Base-by-base conservation (phyloP, 2,797 vertebrate species). In the Syngnathus acus region DNA sequence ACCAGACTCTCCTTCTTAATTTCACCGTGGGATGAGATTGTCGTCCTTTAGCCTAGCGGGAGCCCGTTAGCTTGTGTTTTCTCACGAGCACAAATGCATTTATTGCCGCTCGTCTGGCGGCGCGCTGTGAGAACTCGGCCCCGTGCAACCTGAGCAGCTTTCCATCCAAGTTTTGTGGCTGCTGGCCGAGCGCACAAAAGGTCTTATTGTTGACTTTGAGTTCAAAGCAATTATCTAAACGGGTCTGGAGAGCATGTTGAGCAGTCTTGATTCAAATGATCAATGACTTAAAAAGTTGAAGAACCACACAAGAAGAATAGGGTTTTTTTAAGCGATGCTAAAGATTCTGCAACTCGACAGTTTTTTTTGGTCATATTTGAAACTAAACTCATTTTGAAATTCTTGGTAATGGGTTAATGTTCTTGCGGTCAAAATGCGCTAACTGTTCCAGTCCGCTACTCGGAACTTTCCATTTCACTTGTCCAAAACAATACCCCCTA, bases 141-240 rank as follows among this genome's bases (percentile, higher is more conserved):
- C n/a, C 68, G 40, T 80, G 83, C 67, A 88, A 84, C 80, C 71
- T 47, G 71, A 80, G 80, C 67, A 67, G 72, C 14, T 21, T 16
- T 59, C 9, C 32, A n/a, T 26, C 10, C 2, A 14, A 43, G 38
- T 43, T 43, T 39, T 43, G 21, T 23, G 42, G 40, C 19, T 61
- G 59, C 47, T 16, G 17, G 2, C 26, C 10, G 39, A 62, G n/a
- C 54, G 62, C 40, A 43, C 39, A 61, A 23, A 43, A 43, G 59
- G n/a, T 5, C 26, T 55, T 53, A 50, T 47, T 72, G 40, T 58
- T 23, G 45, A 69, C 26, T 10, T 23, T 9, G 32, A 32, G 32
- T 32, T 32, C 1, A n/a, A 53, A 57, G 39, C 9, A 39, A 50
- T 19, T 21, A 37, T 17, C 23, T 2, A 64, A 32, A 26, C 26